Percentiles rank a stretch among this genome's conserved stretches.
Conservation (phyloP, 2,113 vertebrate genomes). For the Spilogale gracilis region DNA sequence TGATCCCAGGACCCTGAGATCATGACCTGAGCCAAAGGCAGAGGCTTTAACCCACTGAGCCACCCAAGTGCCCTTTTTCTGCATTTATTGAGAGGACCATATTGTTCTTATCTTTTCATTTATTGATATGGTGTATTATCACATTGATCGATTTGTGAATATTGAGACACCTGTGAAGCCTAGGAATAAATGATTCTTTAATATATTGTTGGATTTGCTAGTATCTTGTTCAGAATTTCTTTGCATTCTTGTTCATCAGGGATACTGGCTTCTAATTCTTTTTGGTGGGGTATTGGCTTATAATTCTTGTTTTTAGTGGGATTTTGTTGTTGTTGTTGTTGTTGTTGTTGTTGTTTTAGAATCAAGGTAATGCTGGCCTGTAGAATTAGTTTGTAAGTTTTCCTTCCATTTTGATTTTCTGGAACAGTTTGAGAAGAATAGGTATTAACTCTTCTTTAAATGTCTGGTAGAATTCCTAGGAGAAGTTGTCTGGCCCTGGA, state of each 20-base stretch:
- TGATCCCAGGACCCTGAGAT: too few species aligned
- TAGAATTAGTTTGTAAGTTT: not conserved
- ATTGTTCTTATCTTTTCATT: not conserved
- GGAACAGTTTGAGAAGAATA: not conserved
- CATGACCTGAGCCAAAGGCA: too few species aligned
- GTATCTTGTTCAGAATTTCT: not conserved
- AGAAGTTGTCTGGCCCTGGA: too few species aligned
- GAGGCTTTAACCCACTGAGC: too few species aligned
- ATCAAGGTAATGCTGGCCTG: not conserved
- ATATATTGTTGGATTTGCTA: not conserved
- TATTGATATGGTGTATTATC: not conserved
- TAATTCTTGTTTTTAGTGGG: too few species aligned
- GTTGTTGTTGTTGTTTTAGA: not conserved
- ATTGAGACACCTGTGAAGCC: not conserved
- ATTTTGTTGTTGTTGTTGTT: too few species aligned
- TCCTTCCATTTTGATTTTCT: not conserved
- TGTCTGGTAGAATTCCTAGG: too few species aligned
- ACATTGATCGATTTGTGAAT: not conserved
- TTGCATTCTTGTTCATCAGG: not conserved
- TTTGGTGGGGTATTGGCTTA: not conserved
- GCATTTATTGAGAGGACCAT: not conserved
- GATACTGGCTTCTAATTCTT: not conserved
- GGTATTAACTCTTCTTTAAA: too few species aligned
- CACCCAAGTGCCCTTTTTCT: not conserved
- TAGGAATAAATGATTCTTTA: not conserved